Evolutionary conservation across 2,888 invertebrate species (phyloP).

Genomic region (Esperia sulphurella): DNA sequence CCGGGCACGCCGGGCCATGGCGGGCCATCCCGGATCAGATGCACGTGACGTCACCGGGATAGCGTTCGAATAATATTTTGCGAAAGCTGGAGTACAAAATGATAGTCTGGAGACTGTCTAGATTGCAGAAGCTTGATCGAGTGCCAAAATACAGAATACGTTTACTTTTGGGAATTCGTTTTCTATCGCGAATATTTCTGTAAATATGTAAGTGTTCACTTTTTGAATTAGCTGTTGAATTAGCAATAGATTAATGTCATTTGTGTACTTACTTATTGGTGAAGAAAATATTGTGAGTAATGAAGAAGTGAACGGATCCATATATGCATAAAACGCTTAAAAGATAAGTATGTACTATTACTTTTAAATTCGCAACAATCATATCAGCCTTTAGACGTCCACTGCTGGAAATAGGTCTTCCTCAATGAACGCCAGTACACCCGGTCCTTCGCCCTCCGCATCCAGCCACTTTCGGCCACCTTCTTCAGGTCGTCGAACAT

Average conservation of each 20-base stretch:
- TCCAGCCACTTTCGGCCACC: background rate
- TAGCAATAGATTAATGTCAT: too few relatives aligned
- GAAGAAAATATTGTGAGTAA: background rate
- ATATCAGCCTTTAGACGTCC: background rate
- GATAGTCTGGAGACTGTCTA: slow-evolving; percentile 6
- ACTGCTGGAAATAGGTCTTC: background rate
- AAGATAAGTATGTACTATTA: too few relatives aligned
- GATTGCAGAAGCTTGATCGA: background rate
- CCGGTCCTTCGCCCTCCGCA: background rate
- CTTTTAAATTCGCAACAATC: background rate
- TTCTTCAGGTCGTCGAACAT: background rate
- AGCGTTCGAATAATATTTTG: slow-evolving; percentile 55
- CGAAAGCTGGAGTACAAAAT: slow-evolving; percentile 31
- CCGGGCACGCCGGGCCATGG: slow-evolving; percentile 41
- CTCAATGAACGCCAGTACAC: background rate
- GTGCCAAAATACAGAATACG: too few relatives aligned
- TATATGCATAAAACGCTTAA: too few relatives aligned
- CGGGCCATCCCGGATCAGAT: slow-evolving; percentile 59
- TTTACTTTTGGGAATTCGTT: background rate
- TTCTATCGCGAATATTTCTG: background rate
- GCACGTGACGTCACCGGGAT: slow-evolving; percentile 66
- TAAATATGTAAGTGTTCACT: too few relatives aligned
- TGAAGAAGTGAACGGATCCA: too few relatives aligned
- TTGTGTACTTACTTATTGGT: too few relatives aligned
- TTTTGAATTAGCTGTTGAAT: too few relatives aligned